Percentiles rank a stretch among this genome's conserved stretches.
Conservation (phyloP, 2,888 invertebrate genomes). For the Callyntrura sp. region DNA sequence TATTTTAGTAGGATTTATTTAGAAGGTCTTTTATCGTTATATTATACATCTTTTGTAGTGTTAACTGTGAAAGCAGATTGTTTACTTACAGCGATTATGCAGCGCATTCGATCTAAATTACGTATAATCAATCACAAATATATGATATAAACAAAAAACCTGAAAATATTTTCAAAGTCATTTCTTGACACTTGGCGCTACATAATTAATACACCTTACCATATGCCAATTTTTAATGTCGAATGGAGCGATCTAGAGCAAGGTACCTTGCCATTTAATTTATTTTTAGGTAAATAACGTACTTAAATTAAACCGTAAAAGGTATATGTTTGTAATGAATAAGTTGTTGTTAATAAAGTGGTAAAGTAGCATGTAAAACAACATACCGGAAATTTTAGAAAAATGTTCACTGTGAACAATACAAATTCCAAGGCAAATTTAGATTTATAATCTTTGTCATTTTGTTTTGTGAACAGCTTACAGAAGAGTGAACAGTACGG, state of each 20-base stretch:
- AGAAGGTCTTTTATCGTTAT: conserved; percentile 16
- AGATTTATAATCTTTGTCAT: no score
- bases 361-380: no score
- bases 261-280: no score
- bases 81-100: conserved; percentile 21
- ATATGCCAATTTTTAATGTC: background rate
- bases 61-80: background rate
- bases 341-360: background rate
- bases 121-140: conserved; percentile 3
- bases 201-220: no score
- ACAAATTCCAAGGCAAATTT: no score
- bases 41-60: conserved; percentile 17
- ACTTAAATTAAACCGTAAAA: background rate
- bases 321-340: background rate
- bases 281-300: no score
- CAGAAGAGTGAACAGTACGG: no score
- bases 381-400: no score
- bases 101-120: conserved; percentile 7
- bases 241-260: background rate
- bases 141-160: conserved; percentile 14
- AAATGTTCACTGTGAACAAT: no score
- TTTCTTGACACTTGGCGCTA: background rate
- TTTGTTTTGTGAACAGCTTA: no score
- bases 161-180: conserved; percentile 5
- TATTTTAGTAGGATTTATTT: conserved; percentile 5